Evolutionary conservation across 2,113 vertebrate species (phyloP).

Genomic region (Podiceps cristatus): DNA sequence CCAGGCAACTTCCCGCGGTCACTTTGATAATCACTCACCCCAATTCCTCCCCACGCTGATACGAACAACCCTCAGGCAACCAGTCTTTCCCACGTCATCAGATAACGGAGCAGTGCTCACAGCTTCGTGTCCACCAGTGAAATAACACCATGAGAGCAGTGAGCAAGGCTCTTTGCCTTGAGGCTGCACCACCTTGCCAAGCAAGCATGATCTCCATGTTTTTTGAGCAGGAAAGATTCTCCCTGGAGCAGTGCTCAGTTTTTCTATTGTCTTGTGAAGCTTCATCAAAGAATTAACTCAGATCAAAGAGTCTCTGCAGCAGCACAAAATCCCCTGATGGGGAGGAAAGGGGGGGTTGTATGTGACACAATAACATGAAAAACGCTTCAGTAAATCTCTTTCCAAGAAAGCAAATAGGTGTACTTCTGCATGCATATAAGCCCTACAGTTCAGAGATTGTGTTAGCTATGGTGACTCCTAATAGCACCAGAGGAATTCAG

Average conservation of each 20-base stretch:
- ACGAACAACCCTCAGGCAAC: neutral
- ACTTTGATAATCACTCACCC: neutral
- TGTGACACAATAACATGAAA: neutral
- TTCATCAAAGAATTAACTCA: slow-evolving; percentile 21
- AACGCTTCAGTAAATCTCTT: slow-evolving; percentile 24
- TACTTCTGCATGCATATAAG: neutral
- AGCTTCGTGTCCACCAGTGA: neutral
- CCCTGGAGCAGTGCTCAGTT: neutral
- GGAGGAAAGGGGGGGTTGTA: neutral
- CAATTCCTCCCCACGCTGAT: rapidly evolving
- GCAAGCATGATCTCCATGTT: rapidly evolving
- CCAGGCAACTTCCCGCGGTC: neutral
- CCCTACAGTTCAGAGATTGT: neutral
- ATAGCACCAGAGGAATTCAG: slow-evolving; percentile 34
- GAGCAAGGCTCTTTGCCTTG: neutral
- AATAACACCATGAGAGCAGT: neutral
- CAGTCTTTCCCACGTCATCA: neutral
- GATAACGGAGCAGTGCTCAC: neutral
- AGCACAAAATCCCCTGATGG: neutral
- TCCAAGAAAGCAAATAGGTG: neutral
- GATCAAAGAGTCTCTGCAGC: slow-evolving; percentile 37
- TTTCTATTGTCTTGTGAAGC: neutral
- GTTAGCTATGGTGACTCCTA: slow-evolving; percentile 49
- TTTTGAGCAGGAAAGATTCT: neutral
- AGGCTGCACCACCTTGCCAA: neutral